Evolutionary conservation across 2,113 vertebrate genomes (phyloP), one percentile per base, ranked within the genome.

Genomic region (Triplophysa tibetana): DNA sequence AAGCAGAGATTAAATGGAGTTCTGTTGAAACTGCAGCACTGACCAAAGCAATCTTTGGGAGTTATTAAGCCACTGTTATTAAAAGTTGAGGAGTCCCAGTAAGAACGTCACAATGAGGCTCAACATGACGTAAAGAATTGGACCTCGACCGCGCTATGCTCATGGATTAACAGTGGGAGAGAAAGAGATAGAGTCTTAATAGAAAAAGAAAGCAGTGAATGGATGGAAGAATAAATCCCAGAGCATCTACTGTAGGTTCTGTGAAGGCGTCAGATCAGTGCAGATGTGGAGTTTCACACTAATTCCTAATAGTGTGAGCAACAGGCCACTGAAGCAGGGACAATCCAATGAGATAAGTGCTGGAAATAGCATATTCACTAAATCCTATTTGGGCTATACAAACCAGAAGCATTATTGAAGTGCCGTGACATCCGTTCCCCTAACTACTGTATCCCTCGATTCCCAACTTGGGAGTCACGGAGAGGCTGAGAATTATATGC

Each of bases 61-160:
- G 86, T 89, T 91, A 88, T 91, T 91, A 92, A 89, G 88, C 60
- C 78, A 82, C 80, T 84, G 83, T 90, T 92, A 91, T 92, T 91
- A 91, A 90, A 91, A 90, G 89, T 89, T 86, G 79, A 85, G 86
- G 85, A 85, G 88, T 85, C 72, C 86, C 82, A 48, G 70, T 89
- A 88, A 91, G 86, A 90, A 82, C 83, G 84, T 78, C 83, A 89
- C 86, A 87, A 87, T 87, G 81, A 64, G 65, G 70, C 24, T 48
- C 62, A 75, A 68, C 62, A 50, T 64, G 69, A 63, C 56, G 77
- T 84, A 82, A 86, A 74, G 79, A 64, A 84, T 82, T 81, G 63
- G 68, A 60, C 23, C 72, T 78, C 58, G 29, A 48, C 75, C 80
- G 64, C 54, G 67, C 56, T 54, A 21, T 29, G 3, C 60, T 19